Conservation (phyloP, 2,113 vertebrate genomes). For the Sturnus vulgaris region DNA sequence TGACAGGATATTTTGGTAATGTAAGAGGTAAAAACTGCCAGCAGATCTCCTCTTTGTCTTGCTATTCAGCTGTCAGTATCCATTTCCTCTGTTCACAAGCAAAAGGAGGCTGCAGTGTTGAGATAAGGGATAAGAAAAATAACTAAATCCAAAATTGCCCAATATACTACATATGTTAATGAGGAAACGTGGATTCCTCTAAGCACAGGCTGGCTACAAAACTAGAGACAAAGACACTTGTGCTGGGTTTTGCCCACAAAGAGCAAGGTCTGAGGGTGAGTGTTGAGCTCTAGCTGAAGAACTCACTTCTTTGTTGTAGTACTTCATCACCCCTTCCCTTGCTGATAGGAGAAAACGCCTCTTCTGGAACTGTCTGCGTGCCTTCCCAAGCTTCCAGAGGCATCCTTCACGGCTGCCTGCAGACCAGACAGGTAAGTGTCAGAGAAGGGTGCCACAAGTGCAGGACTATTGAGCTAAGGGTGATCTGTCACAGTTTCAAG, state of each 20-base stretch:
- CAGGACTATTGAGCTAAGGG: neutral
- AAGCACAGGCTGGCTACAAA: neutral
- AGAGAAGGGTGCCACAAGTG: neutral
- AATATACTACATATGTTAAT: neutral
- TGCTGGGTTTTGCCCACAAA: neutral
- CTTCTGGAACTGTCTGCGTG: constrained; percentile 85
- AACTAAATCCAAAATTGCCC: neutral
- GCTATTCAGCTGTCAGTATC: neutral
- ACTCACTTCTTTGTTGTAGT: constrained; percentile 92
- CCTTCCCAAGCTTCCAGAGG: constrained; percentile 90
- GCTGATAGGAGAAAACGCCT: constrained; percentile 85
- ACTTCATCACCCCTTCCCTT: constrained; percentile 87
- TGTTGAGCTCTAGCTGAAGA: neutral
- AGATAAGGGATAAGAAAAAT: neutral
- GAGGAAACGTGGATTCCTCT: neutral
- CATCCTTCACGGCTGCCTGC: constrained; percentile 88
- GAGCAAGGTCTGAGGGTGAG: neutral
- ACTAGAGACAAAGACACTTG: neutral
- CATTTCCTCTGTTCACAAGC: neutral
- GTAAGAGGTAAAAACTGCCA: neutral
- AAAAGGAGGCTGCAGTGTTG: neutral
- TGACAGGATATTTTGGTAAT: neutral
- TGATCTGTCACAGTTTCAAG: neutral
- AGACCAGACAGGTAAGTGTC: neutral
- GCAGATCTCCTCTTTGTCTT: neutral